Percentiles rank a stretch among this genome's conserved stretches.
These are phyloP conservation scores for Ciona savignyi DNA, from an alignment of 23 tunicate genomes.

Conservation along the genomic window DNA sequence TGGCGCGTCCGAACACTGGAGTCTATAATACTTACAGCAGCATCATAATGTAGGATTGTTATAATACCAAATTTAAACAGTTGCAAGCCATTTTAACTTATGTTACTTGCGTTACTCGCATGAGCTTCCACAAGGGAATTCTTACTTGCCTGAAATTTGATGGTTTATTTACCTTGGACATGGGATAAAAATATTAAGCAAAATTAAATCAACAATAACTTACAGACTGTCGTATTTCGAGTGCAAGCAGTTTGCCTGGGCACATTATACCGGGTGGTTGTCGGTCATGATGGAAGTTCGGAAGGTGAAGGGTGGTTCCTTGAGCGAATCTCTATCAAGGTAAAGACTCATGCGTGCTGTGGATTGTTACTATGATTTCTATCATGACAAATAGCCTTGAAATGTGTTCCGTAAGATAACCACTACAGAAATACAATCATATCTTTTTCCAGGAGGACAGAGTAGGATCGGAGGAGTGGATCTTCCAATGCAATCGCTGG, in stretches of 20 bases:
- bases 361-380: too few species aligned
- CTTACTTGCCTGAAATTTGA: too few species aligned
- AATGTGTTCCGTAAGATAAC: not conserved
- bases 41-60: not conserved
- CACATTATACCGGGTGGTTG: constrained; percentile 44
- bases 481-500: constrained; percentile 73
- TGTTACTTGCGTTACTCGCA: too few species aligned
- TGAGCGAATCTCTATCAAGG: constrained; percentile 62
- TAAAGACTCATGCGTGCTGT: too few species aligned
- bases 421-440: not conserved
- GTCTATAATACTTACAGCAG: too few species aligned
- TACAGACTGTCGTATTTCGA: constrained; percentile 42
- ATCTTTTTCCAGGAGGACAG: constrained; percentile 54
- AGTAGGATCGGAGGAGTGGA: constrained; percentile 76
- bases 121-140: too few species aligned
- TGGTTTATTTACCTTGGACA: too few species aligned
- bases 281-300: constrained; percentile 63
- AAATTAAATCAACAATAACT: too few species aligned
- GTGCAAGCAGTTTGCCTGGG: constrained; percentile 69
- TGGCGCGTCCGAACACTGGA: too few species aligned
- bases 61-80: not conserved
- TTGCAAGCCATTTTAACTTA: too few species aligned
- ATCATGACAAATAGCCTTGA: too few species aligned
- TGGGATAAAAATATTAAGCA: too few species aligned
- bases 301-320: constrained; percentile 85